These are phyloP conservation scores for Alces alces DNA, from an alignment of 2,113 vertebrate genomes.

Conservation along the genomic window DNA sequence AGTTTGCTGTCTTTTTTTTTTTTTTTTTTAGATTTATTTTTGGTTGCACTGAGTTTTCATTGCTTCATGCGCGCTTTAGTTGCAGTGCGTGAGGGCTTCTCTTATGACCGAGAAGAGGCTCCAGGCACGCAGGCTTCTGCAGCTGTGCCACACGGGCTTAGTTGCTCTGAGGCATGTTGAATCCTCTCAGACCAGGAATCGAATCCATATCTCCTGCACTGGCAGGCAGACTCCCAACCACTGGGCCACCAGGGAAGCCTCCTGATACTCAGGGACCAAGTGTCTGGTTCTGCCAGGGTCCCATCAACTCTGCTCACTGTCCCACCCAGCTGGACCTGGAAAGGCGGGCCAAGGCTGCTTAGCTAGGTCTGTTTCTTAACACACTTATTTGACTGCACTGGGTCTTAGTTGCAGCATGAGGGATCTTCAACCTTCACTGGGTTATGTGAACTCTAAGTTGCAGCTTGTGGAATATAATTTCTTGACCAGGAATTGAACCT, in stretches of 20 bases:
- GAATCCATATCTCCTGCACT: neutral
- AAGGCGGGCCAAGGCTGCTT: neutral
- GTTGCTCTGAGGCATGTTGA: neutral
- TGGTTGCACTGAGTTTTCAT: neutral
- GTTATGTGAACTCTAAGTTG: neutral
- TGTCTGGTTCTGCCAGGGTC: too few species aligned
- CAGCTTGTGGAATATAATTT: neutral
- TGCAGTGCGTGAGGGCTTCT: neutral
- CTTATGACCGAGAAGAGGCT: neutral
- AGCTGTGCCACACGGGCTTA: neutral
- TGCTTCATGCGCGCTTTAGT: neutral
- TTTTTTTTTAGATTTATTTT: neutral
- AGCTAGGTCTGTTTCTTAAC: neutral
- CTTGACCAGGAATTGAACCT: neutral
- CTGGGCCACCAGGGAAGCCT: neutral
- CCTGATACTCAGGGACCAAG: too few species aligned
- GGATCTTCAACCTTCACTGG: neutral
- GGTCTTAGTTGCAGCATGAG: neutral
- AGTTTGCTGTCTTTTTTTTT: neutral
- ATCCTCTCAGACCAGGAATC: neutral
- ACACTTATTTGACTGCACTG: neutral
- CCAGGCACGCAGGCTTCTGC: neutral
- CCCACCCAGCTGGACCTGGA: neutral
- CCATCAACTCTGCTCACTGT: neutral
- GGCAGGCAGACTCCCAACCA: neutral